A percentile compares a stretch with the other conserved stretches of the same genome.
Evolutionary conservation across 2,797 vertebrate species (phyloP).

Genomic region (Tiaroga cobitis): DNA sequence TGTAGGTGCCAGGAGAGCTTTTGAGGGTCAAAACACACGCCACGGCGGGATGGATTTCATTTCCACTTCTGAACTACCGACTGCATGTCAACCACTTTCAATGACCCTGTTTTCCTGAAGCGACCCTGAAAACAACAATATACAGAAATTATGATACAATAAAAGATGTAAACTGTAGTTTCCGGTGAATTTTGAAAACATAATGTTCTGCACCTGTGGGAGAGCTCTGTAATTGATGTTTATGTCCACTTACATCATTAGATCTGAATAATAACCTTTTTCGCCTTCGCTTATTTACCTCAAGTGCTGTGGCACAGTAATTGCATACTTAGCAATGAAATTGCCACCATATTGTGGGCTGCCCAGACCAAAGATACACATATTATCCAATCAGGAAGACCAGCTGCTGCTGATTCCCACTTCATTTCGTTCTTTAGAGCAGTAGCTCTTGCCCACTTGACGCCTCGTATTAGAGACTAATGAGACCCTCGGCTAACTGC

Average conservation of each 20-base stretch:
- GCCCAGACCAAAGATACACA: conserved; percentile 41
- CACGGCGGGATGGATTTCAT: conserved; percentile 20
- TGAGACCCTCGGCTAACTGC: conserved; percentile 31
- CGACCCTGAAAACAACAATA: conserved; percentile 18
- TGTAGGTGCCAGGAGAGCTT: conserved; percentile 23
- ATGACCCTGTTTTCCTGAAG: conserved; percentile 17
- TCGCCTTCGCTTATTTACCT: conserved; percentile 36
- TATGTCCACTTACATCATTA: conserved; percentile 41
- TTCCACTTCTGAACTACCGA: conserved; percentile 27
- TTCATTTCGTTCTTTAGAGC: conserved; percentile 31
- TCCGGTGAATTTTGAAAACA: not conserved
- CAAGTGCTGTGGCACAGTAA: conserved; percentile 17
- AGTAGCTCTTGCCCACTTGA: conserved; percentile 34
- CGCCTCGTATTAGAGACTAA: conserved; percentile 16
- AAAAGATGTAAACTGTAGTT: conserved; percentile 3
- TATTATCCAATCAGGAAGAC: conserved; percentile 53
- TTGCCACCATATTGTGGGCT: conserved; percentile 50
- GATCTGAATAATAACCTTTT: conserved; percentile 48
- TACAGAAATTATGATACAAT: not conserved
- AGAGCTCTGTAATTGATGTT: conserved; percentile 25
- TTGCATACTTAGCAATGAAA: conserved; percentile 46
- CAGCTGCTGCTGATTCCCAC: conserved; percentile 49
- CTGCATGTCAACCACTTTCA: conserved; percentile 11
- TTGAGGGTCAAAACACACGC: conserved; percentile 28
- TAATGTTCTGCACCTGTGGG: conserved; percentile 26